These are phyloP conservation scores for Parascotia fuliginaria DNA, from an alignment of 2,888 invertebrate genomes.

Conservation along the genomic window DNA sequence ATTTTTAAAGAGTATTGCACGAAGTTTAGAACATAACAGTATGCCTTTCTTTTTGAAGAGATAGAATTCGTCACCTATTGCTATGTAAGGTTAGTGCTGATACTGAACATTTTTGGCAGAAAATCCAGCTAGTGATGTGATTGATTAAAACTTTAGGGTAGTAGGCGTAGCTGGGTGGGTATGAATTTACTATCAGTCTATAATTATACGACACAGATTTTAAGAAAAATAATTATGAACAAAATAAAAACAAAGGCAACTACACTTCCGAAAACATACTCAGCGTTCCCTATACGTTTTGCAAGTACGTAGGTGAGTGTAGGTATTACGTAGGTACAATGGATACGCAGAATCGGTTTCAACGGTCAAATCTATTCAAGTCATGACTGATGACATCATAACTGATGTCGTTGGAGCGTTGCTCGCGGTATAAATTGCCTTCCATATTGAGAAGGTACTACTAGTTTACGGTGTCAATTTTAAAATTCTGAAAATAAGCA, in stretches of 20 bases:
- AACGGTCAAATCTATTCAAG: conserved; percentile 34
- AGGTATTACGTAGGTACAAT: conserved; percentile 5
- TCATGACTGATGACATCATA: conserved; percentile 46
- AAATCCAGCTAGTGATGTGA: no score
- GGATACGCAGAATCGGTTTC: conserved; percentile 36
- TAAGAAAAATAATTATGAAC: not conserved
- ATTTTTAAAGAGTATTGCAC: conserved; percentile 10
- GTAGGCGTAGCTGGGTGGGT: no score
- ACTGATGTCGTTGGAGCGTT: conserved; percentile 32
- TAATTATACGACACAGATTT: no score
- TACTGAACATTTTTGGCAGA: no score
- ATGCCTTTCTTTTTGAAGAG: no score
- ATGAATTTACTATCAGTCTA: no score
- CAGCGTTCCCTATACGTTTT: conserved; percentile 28
- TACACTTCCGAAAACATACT: conserved; percentile 15
- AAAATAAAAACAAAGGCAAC: not conserved
- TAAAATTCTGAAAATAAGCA: conserved; percentile 8
- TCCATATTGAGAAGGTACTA: conserved; percentile 21
- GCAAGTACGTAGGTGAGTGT: no score
- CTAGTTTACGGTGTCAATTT: conserved; percentile 27
- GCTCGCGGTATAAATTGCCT: conserved; percentile 31
- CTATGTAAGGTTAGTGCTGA: no score
- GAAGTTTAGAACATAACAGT: no score
- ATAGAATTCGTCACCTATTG: no score
- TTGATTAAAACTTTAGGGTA: no score